Evolutionary conservation across 2,113 vertebrate species (phyloP), one percentile per base, ranked within the genome.

Genomic region (Protobothrops flavoviridis): DNA sequence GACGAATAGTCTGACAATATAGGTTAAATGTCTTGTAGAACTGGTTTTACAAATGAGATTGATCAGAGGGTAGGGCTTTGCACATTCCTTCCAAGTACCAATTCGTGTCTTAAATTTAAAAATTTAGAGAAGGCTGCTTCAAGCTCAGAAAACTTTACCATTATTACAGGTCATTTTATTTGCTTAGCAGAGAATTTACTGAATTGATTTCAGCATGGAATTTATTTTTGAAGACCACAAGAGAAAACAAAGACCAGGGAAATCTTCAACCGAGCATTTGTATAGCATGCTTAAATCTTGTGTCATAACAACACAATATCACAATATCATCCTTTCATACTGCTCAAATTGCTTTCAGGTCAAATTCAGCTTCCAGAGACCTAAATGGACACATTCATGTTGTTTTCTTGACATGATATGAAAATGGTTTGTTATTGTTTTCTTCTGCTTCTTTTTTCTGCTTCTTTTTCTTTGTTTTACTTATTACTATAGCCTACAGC

Each of bases 61-160:
- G 56, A 20, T 85, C 29, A 85, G 5, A 85, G 69, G 20, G 88
- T 15, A 29, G 4, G 89, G 55, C 57, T 52, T 13, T 59, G 29
- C 53, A 33, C 55, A 57, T 86, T 87, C 39, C 91, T 91, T 61
- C 29, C 89, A 85, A 64, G 26, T 88, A 85, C 17, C 57, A 3
- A 93, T 95, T 92, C 5, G 0, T 61, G 39, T 64, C 39, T 93
- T 53, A 94, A 95, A 90, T 87, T 45, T 61, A 33, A 91, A 11
- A 57, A 20, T 24, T 33, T 33, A 92, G 81, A 24, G 39, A 92
- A 91, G 59, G 45, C 4, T 55, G 5, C 13, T 87, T 4, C 26
- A 88, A 55, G 20, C 93, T 89, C 39, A 57, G 69, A 9, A 20
- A 91, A 11, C 81, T 94, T 85, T 17, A 50, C 6, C 5, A 8